Conservation (phyloP, 2,113 vertebrate species). For the Xyliphius kryptos region DNA sequence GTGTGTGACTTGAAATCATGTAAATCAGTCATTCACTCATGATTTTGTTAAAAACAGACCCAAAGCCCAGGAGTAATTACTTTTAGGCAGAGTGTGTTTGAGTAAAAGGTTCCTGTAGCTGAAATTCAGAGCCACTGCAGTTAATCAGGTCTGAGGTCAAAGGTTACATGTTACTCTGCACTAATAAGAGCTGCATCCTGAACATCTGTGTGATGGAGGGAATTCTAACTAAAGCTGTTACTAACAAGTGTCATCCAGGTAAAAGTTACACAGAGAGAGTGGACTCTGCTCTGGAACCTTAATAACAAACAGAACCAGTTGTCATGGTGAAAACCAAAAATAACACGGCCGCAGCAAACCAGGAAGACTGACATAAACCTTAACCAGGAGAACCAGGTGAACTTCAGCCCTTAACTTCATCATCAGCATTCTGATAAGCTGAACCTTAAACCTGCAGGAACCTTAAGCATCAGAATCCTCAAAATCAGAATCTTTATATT, state of each 20-base stretch:
- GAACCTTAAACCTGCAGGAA: too few species aligned
- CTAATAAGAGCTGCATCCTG: not conserved
- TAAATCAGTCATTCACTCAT: not conserved
- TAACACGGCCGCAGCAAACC: too few species aligned
- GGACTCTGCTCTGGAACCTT: too few species aligned
- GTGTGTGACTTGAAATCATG: constrained; percentile 18
- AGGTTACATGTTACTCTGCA: constrained; percentile 5
- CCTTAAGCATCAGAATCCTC: too few species aligned
- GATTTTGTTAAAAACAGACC: not conserved
- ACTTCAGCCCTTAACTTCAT: too few species aligned
- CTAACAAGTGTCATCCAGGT: not conserved
- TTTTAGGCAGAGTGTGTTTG: constrained; percentile 9
- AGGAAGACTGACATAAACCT: too few species aligned
- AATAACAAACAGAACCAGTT: too few species aligned
- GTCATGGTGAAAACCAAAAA: too few species aligned
- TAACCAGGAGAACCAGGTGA: too few species aligned
- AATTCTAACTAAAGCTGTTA: not conserved
- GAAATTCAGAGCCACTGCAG: constrained; percentile 5
- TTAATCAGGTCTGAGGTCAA: constrained; percentile 29
- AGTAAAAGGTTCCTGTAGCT: constrained; percentile 11
- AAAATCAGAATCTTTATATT: too few species aligned
- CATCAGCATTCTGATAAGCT: too few species aligned
- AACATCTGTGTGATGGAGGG: not conserved
- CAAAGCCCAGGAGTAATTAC: not conserved
- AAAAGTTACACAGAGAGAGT: not conserved